Percentiles rank a stretch among this genome's conserved stretches.
These are phyloP conservation scores for Brachionus calyciflorus DNA, from an alignment of 1,140 invertebrate genomes.

Conservation along the genomic window DNA sequence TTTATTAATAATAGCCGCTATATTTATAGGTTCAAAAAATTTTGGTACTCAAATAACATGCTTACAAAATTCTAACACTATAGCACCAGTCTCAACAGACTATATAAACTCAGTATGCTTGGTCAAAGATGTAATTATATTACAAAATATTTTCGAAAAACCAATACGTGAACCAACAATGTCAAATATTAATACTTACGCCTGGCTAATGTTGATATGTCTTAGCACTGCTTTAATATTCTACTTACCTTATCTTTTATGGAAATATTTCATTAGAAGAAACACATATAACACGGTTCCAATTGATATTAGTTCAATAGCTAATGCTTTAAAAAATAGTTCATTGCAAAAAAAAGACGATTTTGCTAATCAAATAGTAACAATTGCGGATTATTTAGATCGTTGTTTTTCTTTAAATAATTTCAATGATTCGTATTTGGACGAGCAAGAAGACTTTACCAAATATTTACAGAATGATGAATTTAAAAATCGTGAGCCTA, in stretches of 20 bases:
- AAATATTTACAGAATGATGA: slow-evolving; percentile 15
- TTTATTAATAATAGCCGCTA: background rate
- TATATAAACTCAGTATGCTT: slow-evolving; percentile 18
- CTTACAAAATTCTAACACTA: background rate
- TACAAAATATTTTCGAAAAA: background rate
- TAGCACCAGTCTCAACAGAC: background rate
- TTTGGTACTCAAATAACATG: slow-evolving; percentile 34
- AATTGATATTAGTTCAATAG: background rate
- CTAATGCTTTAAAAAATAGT: background rate
- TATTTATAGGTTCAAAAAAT: slow-evolving; percentile 27
- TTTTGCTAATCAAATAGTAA: slow-evolving; percentile 4
- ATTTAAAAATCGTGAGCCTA: background rate
- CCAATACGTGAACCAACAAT: background rate
- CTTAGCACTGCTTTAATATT: slow-evolving; percentile 64
- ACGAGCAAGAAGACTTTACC: slow-evolving; percentile 12
- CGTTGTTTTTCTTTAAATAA: slow-evolving; percentile 44
- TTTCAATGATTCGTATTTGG: slow-evolving; percentile 21
- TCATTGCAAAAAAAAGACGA: slow-evolving; percentile 13
- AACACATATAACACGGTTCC: slow-evolving; percentile 16
- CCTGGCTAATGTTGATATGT: slow-evolving; percentile 65
- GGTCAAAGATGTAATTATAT: background rate
- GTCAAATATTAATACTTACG: slow-evolving; percentile 60
- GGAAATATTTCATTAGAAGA: slow-evolving; percentile 51
- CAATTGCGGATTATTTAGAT: slow-evolving; percentile 1
- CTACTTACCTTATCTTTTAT: slow-evolving; percentile 65